These are phyloP conservation scores for Sporophila hypoxantha DNA, from an alignment of 2,113 vertebrate species.

Conservation along the genomic window DNA sequence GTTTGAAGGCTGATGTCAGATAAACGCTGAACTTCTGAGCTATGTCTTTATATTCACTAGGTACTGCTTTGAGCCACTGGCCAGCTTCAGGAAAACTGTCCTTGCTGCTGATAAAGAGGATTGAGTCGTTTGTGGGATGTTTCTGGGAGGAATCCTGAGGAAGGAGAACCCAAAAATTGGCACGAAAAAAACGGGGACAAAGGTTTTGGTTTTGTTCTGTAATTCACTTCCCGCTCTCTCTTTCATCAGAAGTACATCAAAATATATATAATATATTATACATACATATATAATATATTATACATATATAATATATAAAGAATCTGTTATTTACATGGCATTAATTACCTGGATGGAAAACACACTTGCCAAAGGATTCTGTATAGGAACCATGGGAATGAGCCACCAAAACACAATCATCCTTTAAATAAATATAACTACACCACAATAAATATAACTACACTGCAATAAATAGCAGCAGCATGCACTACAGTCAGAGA, in stretches of 20 bases:
- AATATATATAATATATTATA: background rate
- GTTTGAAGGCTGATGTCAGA: background rate
- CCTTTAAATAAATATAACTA: background rate
- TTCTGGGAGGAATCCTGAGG: background rate
- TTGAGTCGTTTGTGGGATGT: background rate
- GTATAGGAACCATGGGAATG: background rate
- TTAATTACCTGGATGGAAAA: background rate
- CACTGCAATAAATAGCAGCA: slow-evolving; percentile 10
- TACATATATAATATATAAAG: background rate
- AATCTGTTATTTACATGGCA: background rate
- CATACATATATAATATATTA: too few species aligned
- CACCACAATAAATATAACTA: background rate
- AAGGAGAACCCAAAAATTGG: background rate
- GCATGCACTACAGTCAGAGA: background rate
- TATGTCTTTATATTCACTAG: background rate
- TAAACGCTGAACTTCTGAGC: background rate
- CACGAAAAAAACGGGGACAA: background rate
- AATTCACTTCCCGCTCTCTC: background rate
- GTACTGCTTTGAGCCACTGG: background rate
- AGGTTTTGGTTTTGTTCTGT: background rate
- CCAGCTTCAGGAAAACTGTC: background rate
- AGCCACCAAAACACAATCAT: background rate
- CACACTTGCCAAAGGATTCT: background rate
- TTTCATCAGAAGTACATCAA: background rate
- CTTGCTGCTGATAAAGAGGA: background rate